phyloP scores from a whole-genome alignment of 2,797 vertebrate species.

The Poliocrania exsul region DNA sequence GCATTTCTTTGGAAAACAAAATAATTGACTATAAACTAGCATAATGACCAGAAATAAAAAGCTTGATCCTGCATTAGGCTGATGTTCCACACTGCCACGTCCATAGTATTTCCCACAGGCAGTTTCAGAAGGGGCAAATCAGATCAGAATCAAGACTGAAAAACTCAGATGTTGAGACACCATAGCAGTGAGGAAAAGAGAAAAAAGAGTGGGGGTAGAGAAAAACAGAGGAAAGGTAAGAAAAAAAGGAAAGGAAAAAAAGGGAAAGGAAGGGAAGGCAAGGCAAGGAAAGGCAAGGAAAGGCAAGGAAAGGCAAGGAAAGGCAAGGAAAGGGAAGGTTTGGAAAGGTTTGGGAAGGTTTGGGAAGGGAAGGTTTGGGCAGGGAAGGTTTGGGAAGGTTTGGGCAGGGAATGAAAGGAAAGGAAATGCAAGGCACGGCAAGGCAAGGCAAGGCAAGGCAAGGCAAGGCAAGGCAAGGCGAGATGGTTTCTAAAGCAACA shows the following conservation, averaged over 20 bases:
- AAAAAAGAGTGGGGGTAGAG: no score
- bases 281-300: accelerated
- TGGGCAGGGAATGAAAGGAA: no score
- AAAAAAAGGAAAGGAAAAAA: no score
- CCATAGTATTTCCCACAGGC: not conserved
- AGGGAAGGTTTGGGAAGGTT: not conserved
- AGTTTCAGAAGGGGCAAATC: not conserved
- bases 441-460: accelerated
- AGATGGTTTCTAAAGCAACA: conserved; percentile 64
- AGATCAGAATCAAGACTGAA: not conserved
- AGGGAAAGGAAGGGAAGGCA: no score
- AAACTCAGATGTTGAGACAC: not conserved
- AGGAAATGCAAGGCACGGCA: no score
- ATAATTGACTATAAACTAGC: not conserved
- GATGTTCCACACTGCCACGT: not conserved
- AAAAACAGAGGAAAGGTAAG: no score
- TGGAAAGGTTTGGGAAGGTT: not conserved
- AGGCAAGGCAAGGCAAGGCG: accelerated
- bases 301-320: accelerated
- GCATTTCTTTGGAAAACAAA: conserved; percentile 2
- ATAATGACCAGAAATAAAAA: not conserved
- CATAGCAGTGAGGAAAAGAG: not conserved
- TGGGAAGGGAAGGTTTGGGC: accelerated
- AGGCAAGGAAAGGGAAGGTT: no score
- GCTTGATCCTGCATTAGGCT: not conserved